These are phyloP conservation scores for Neelides sp. DNA, from an alignment of 1,140 invertebrate species.

Conservation along the genomic window DNA sequence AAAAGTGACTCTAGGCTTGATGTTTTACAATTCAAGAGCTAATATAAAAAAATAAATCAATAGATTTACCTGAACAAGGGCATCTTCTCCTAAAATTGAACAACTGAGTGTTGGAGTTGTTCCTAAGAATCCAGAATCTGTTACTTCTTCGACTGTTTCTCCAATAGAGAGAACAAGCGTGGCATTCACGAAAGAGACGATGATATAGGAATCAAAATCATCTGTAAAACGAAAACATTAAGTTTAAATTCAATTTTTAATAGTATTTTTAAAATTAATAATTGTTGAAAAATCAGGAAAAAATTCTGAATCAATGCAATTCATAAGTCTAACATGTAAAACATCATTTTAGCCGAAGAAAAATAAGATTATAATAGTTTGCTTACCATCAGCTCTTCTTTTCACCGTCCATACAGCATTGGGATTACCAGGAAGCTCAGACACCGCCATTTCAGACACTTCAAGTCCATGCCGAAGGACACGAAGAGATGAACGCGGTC, in stretches of 20 bases:
- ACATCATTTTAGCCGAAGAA: conserved; percentile 12
- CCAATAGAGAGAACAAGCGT: conserved; percentile 98
- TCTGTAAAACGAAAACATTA: conserved; percentile 52
- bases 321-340: conserved; percentile 32
- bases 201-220: conserved; percentile 98
- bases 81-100: conserved; percentile 92
- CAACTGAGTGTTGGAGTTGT: conserved; percentile 95
- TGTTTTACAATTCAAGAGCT: not conserved
- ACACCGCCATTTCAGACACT: conserved; percentile 98
- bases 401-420: conserved; percentile 99
- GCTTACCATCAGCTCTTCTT: conserved; percentile 80
- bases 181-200: conserved; percentile 99
- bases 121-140: conserved; percentile 96
- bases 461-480: conserved; percentile 94
- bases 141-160: conserved; percentile 99
- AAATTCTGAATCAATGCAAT: conserved; percentile 19
- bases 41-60: not conserved
- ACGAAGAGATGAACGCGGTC: conserved; percentile 79
- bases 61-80: conserved; percentile 75
- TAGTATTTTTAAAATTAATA: conserved; percentile 1
- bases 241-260: not conserved
- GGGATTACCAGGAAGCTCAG: conserved; percentile 95
- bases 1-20: no score
- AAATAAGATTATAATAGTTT: conserved; percentile 1
- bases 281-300: conserved; percentile 19